Conservation (phyloP, 2,888 invertebrate species). For the Drosophila hamatofila region DNA sequence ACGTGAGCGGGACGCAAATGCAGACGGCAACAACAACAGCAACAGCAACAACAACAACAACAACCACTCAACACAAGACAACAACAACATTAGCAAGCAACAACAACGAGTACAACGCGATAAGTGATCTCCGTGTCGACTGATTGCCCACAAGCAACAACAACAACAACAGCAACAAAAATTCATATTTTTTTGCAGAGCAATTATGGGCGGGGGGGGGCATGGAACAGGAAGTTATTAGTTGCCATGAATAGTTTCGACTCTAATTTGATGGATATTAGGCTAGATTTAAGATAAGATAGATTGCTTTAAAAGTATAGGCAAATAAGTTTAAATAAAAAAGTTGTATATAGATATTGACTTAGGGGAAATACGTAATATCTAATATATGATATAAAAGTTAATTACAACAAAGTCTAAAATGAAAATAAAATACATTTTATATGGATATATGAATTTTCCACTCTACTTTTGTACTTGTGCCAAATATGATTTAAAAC, state of each 20-base stretch:
- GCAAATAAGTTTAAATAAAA: too few species aligned
- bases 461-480: too few species aligned
- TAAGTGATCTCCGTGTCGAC: conserved; percentile 78
- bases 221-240: conserved; percentile 35
- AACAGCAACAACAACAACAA: conserved; percentile 10
- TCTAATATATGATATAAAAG: too few species aligned
- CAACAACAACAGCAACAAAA: conserved; percentile 20
- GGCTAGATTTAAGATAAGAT: neutral
- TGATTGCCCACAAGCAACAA: conserved; percentile 69
- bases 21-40: conserved; percentile 54
- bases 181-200: conserved; percentile 25
- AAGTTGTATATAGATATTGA: too few species aligned
- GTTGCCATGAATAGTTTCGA: conserved; percentile 11
- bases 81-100: conserved; percentile 32
- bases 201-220: neutral
- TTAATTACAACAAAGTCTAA: too few species aligned
- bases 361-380: too few species aligned
- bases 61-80: too few species aligned
- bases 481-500: neutral
- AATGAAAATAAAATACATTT: too few species aligned
- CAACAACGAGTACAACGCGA: conserved; percentile 55
- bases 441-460: too few species aligned
- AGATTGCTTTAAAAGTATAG: neutral
- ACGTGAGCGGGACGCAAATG: conserved; percentile 83
- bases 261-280: conserved; percentile 14